Evolutionary conservation across 2,797 vertebrate species (phyloP).

Genomic region (Crocidura indochinensis): DNA sequence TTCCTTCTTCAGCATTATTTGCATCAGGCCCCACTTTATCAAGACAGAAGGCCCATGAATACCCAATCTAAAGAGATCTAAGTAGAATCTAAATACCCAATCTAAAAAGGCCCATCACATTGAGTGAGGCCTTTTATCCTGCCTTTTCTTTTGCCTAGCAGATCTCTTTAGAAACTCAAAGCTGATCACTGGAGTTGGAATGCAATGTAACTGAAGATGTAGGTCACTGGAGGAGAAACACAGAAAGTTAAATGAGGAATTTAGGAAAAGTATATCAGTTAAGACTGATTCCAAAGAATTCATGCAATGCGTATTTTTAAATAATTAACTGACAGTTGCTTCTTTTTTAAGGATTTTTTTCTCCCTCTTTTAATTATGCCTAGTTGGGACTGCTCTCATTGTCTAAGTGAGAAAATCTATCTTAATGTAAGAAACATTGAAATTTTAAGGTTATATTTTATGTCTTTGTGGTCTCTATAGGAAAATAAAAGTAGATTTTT

Average conservation of each 20-base stretch:
- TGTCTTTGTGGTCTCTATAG: constrained; percentile 1
- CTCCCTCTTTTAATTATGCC: constrained; percentile 53
- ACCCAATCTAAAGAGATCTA: neutral
- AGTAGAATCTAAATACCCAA: too few species aligned
- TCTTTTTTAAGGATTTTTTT: neutral
- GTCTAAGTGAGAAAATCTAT: constrained; percentile 39
- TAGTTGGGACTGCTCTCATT: neutral
- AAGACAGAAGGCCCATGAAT: neutral
- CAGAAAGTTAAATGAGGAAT: neutral
- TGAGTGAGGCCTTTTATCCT: neutral
- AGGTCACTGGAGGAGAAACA: neutral
- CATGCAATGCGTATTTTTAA: constrained; percentile 15
- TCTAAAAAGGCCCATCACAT: neutral
- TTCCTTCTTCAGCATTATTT: neutral
- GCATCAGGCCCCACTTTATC: neutral
- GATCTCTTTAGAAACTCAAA: neutral
- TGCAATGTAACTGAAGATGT: neutral
- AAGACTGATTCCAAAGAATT: constrained; percentile 6
- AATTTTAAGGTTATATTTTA: constrained; percentile 77
- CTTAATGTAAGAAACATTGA: constrained; percentile 68
- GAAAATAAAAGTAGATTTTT: constrained; percentile 16
- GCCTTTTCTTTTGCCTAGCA: neutral
- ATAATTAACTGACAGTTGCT: neutral
- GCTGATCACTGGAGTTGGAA: too few species aligned
- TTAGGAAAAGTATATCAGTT: neutral